Base-by-base conservation (phyloP, 2,113 vertebrate species). In the Sardina pilchardus region DNA sequence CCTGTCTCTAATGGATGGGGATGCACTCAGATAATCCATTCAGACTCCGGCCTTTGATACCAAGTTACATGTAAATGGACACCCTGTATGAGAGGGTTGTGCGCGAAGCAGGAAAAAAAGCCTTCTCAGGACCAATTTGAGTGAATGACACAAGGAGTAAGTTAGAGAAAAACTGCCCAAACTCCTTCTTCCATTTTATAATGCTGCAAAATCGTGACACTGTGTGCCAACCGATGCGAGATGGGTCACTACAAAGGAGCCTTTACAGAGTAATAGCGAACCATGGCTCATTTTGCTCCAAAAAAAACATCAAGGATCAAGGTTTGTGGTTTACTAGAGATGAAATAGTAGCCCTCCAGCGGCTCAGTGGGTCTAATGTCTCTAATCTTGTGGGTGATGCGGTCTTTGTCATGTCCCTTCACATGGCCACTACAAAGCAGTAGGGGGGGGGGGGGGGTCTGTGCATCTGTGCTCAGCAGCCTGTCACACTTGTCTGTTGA, bases 281-380 rank as follows among this genome's bases (percentile, higher is more conserved):
- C 21, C 53, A 59, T 59, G 53, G 10, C 34, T 78, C 30, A 14
- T 78, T 78, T 34, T 78, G 12, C 6, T 78, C 7, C 39, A 42
- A 42, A 34, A 71, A 85, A 59, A 86, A 83, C 83, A 88, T 88
- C 89, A 83, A 83, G 83, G 85, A 88, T 88, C 89, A 85, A 83
- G 81, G 85, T 90, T 78, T 26, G 59, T 48, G 78, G 82, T 85
- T 85, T 82, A 81, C 83, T 3, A 81, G 85, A 86, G 83, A 53
- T 83, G 83, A 86, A 88, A 78, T 24, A 86, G 85, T 84, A 42
- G 53, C 67, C 81, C 21, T 84, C 67, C 56, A 88, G 82, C 81
- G 8, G 30, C 85, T 26, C 34, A 1, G 67, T 63, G 44, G 48
- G 59, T 85, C 83, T 85, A 84, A 87, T 85, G 78, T 84, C 78